phyloP scores from a whole-genome alignment of 2,888 invertebrate genomes.

The Patella ulyssiponensis region DNA sequence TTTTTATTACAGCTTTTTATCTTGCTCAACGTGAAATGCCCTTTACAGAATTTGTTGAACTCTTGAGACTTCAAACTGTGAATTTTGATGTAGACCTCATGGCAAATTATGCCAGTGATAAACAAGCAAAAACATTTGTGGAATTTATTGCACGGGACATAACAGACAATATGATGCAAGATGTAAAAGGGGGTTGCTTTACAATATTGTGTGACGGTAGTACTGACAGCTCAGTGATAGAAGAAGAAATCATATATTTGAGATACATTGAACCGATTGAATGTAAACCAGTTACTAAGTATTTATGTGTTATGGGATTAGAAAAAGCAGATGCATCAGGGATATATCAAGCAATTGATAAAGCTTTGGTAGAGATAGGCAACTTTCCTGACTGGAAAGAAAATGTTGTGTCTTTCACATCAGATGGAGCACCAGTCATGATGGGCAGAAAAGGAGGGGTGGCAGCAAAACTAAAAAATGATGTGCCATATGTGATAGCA shows the following conservation, averaged over 20 bases:
- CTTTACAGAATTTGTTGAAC: slow-evolving; percentile 12
- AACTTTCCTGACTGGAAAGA: slow-evolving; percentile 8
- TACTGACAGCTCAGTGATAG: slow-evolving; percentile 8
- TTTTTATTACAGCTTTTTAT: not conserved
- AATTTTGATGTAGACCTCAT: slow-evolving; percentile 5
- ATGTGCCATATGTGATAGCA: slow-evolving; percentile 1
- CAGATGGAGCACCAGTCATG: slow-evolving; percentile 13
- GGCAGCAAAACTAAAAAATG: not conserved
- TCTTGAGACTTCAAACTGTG: not conserved
- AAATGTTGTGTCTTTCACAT: slow-evolving; percentile 1
- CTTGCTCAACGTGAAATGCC: slow-evolving; percentile 1
- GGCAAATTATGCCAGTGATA: slow-evolving; percentile 12
- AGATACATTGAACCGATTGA: slow-evolving; percentile 8
- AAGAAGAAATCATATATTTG: slow-evolving; percentile 13
- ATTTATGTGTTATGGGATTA: slow-evolving; percentile 10
- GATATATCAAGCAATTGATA: not conserved
- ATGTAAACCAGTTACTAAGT: slow-evolving; percentile 10
- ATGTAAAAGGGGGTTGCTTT: slow-evolving; percentile 8
- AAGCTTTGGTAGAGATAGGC: slow-evolving; percentile 11
- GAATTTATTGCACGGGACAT: slow-evolving; percentile 11
- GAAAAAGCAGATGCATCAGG: slow-evolving; percentile 11
- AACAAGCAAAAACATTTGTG: slow-evolving; percentile 7
- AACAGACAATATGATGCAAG: not conserved
- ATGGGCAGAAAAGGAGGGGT: slow-evolving; percentile 13
- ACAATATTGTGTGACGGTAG: slow-evolving; percentile 2